Conservation (phyloP, 2,113 vertebrate genomes). For the Columba janthina region DNA sequence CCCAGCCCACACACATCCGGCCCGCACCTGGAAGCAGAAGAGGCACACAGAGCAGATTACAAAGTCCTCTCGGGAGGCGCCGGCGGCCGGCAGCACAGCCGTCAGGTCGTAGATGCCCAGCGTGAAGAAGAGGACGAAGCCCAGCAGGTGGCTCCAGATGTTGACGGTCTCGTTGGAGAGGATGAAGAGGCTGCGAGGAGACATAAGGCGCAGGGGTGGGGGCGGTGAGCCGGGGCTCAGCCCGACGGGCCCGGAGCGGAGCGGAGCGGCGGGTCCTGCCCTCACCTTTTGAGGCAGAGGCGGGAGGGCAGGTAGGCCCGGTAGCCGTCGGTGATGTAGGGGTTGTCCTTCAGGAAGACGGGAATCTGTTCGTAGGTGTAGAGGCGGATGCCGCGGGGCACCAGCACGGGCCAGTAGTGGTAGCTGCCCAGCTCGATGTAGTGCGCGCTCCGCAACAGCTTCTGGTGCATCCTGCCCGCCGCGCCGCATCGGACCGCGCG, state of each 20-base stretch:
- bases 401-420: slow-evolving; percentile 94
- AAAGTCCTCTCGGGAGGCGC: slow-evolving; percentile 90
- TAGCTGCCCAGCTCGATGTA: slow-evolving; percentile 95
- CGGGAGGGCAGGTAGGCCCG: slow-evolving; percentile 91
- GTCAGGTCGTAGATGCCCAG: slow-evolving; percentile 91
- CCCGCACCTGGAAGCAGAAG: slow-evolving; percentile 93
- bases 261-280: too few relatives aligned
- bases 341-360: slow-evolving; percentile 89
- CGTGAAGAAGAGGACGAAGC: slow-evolving; percentile 90
- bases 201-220: background rate
- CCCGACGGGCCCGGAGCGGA: too few relatives aligned
- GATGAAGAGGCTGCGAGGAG: slow-evolving; percentile 85
- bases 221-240: background rate
- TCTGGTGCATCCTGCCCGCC: slow-evolving; percentile 84
- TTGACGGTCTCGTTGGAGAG: slow-evolving; percentile 94
- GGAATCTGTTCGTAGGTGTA: slow-evolving; percentile 97
- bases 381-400: slow-evolving; percentile 89
- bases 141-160: slow-evolving; percentile 95
- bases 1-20: background rate
- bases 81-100: slow-evolving; percentile 82
- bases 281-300: slow-evolving; percentile 91
- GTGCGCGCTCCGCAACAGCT: slow-evolving; percentile 86
- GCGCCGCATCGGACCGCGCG: background rate
- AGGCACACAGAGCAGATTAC: slow-evolving; percentile 92
- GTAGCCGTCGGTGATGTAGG: slow-evolving; percentile 97